Evolutionary conservation across 2,113 vertebrate genomes (phyloP).

Genomic region (Hemicordylus capensis): DNA sequence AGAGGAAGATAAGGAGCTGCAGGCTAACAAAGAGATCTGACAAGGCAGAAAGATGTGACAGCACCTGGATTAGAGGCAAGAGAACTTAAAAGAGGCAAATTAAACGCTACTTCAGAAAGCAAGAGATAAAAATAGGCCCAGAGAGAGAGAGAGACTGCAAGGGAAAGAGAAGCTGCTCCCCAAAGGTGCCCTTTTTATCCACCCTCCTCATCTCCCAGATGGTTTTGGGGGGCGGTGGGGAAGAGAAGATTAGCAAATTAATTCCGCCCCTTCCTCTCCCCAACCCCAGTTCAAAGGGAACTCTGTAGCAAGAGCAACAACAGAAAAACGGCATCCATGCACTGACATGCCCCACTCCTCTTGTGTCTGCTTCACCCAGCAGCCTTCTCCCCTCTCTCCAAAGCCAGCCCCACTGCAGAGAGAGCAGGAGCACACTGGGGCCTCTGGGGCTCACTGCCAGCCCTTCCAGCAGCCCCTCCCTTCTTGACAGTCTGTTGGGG

Average conservation of each 20-base stretch:
- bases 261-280: background rate
- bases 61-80: conserved; percentile 7
- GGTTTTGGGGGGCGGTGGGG: background rate
- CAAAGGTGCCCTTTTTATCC: background rate
- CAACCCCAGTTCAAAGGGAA: background rate
- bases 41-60: background rate
- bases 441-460: background rate
- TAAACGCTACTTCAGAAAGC: background rate
- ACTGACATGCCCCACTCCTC: background rate
- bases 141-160: background rate
- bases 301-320: background rate
- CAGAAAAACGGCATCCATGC: background rate
- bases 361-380: too few species aligned
- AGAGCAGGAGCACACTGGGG: too few species aligned
- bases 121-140: background rate
- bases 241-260: background rate
- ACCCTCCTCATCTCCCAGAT: background rate
- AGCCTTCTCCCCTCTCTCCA: too few species aligned
- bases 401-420: too few species aligned
- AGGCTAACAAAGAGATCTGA: conserved; percentile 8
- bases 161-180: background rate
- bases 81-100: conserved; percentile 20
- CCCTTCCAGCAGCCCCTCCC: too few species aligned
- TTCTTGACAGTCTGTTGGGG: too few species aligned
- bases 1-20: background rate